Conservation (phyloP, 2,888 invertebrate species). For the Dicyrtomina minuta region DNA sequence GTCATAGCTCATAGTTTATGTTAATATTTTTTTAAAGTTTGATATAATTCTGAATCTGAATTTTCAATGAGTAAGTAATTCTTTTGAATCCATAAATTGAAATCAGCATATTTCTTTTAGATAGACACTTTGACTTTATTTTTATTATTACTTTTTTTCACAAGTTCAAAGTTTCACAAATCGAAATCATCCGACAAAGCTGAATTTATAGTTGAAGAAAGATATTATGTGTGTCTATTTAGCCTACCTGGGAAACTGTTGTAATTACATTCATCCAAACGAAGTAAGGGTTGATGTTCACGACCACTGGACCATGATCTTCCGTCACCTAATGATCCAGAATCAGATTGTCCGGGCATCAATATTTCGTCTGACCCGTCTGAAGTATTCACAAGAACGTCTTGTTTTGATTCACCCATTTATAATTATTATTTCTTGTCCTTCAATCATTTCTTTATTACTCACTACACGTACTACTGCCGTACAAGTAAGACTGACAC, state of each 20-base stretch:
- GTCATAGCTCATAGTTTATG: no score
- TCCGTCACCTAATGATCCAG: slow-evolving; percentile 24
- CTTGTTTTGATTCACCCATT: slow-evolving; percentile 25
- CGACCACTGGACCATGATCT: slow-evolving; percentile 62
- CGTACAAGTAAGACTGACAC: slow-evolving; percentile 10
- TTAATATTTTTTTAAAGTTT: no score
- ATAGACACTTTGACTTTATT: no score
- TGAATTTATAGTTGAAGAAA: no score
- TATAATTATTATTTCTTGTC: not conserved
- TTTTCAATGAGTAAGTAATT: not conserved
- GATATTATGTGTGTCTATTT: not conserved
- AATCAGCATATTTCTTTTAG: no score
- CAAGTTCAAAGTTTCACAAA: not conserved
- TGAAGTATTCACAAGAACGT: slow-evolving; percentile 24
- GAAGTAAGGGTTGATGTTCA: slow-evolving; percentile 91
- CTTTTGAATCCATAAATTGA: no score
- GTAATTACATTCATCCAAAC: slow-evolving; percentile 73
- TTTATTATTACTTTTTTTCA: no score
- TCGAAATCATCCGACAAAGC: not conserved
- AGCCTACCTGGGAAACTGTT: slow-evolving; percentile 81
- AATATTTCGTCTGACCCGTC: slow-evolving; percentile 48
- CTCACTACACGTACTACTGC: slow-evolving; percentile 3
- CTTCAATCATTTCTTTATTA: slow-evolving; percentile 18
- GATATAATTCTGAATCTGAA: not conserved
- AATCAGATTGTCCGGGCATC: slow-evolving; percentile 35